Evolutionary conservation across 2,888 invertebrate species (phyloP), one percentile per base, ranked within the genome.

Genomic region (Ectropis crepuscularia): DNA sequence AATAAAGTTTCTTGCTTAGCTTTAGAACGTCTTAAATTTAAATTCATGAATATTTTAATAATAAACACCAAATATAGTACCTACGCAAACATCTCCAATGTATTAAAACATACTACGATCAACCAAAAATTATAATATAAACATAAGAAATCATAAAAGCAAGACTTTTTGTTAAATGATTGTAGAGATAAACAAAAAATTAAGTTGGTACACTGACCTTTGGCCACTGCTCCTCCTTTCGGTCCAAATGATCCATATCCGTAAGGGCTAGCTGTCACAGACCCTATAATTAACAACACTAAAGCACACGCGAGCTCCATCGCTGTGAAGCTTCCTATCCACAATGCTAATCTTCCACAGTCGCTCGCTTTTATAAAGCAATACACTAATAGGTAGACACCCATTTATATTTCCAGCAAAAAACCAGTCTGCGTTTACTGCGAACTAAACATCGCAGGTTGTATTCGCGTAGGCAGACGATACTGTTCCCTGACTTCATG

Each of bases 321-420:
- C 83, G 80, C 83, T 65, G 74, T 79, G 86, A 83, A 91, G 89
- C 91, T 86, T 85, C 82, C 81, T 78, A 84, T 80, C 76, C 79
- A 86, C 83, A 88, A 85, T 91, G 88, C 81, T 85, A 80, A 81
- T 84, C 81, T 79, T 82, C 75, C 73, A 76, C 75, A 73, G 71
- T 72, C 77, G 78, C 75, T 81, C 78, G 86, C 84, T 85, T 89
- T 92, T 92, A 91, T 92, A 92, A 91, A 91, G 87, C 89, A 80
- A 87, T 81, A 85, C 88, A 86, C 81, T 90, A 90, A 90, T 90
- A 89, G 82, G 77, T 90, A 89, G 82, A 77, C 79, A 78, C 76
- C 80, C 76, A 82, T 81, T 81, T 84, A 77, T 81, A 83, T 84
- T 69, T 81, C 80, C 77, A 80, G 81, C 83, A 87, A 90, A 89